These are phyloP conservation scores for Acanthoscelides obtectus DNA, from an alignment of 2,888 invertebrate genomes.

Conservation along the genomic window DNA sequence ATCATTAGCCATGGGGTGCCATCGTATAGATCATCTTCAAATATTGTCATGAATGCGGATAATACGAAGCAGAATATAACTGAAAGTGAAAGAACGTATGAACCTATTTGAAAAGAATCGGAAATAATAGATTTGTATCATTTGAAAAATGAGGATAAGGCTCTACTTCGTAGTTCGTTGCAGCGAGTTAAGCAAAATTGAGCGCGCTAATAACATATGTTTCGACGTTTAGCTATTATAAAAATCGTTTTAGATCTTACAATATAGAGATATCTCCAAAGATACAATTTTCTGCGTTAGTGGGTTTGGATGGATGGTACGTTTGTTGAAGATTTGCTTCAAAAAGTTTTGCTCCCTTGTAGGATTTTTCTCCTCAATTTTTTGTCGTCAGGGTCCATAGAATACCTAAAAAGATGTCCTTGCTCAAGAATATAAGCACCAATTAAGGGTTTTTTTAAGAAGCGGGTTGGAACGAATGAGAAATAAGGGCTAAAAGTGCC, in stretches of 20 bases:
- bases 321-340: constrained; percentile 48
- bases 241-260: constrained; percentile 39
- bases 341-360: constrained; percentile 35
- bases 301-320: constrained; percentile 44
- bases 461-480: too few species aligned
- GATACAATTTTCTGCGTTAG: constrained; percentile 50
- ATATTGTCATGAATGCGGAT: constrained; percentile 39
- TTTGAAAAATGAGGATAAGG: too few species aligned
- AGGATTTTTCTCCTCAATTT: constrained; percentile 39
- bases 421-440: too few species aligned
- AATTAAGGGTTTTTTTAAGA: too few species aligned
- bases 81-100: constrained; percentile 20
- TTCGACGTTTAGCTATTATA: too few species aligned
- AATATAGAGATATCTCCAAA: constrained; percentile 49
- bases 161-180: too few species aligned
- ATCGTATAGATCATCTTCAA: constrained; percentile 39
- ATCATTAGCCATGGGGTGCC: constrained; percentile 40
- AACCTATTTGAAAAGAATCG: too few species aligned
- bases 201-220: too few species aligned
- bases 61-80: constrained; percentile 39
- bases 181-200: too few species aligned
- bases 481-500: too few species aligned
- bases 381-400: constrained; percentile 42
- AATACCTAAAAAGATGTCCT: constrained; percentile 47
- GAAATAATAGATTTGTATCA: too few species aligned